A percentile compares a stretch with the other conserved stretches of the same genome.
These are phyloP conservation scores for Schrankia costaestrigalis DNA, from an alignment of 2,888 invertebrate species.

Conservation along the genomic window DNA sequence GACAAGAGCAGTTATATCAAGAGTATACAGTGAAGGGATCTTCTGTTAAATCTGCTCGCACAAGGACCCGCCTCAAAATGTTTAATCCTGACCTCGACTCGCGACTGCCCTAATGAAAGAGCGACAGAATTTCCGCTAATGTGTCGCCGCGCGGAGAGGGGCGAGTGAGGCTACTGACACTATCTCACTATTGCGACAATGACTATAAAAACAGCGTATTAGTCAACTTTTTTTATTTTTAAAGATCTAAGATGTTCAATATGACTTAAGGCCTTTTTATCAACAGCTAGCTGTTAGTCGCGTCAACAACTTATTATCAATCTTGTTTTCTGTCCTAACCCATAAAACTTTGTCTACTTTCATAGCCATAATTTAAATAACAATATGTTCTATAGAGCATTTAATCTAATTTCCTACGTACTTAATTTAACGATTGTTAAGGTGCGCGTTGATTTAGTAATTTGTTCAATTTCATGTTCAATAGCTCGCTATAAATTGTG, in stretches of 20 bases:
- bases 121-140: conserved; percentile 33
- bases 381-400: no score
- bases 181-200: conserved; percentile 22
- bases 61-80: conserved; percentile 35
- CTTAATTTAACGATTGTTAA: no score
- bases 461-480: conserved; percentile 11
- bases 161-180: conserved; percentile 4
- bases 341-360: no score
- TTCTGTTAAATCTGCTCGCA: conserved; percentile 14
- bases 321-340: no score
- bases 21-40: conserved; percentile 8
- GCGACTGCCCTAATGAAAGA: conserved; percentile 39
- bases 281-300: no score
- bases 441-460: conserved; percentile 4
- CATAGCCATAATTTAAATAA: no score
- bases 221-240: no score
- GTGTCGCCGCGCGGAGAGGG: conserved; percentile 5
- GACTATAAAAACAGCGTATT: conserved; percentile 27
- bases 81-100: conserved; percentile 36
- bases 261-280: no score
- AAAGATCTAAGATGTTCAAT: no score
- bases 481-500: conserved; percentile 11
- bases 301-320: no score
- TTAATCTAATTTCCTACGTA: no score
- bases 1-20: conserved; percentile 10